These are phyloP conservation scores for Liparis tanakae DNA, from an alignment of 2,797 vertebrate genomes.

Conservation along the genomic window DNA sequence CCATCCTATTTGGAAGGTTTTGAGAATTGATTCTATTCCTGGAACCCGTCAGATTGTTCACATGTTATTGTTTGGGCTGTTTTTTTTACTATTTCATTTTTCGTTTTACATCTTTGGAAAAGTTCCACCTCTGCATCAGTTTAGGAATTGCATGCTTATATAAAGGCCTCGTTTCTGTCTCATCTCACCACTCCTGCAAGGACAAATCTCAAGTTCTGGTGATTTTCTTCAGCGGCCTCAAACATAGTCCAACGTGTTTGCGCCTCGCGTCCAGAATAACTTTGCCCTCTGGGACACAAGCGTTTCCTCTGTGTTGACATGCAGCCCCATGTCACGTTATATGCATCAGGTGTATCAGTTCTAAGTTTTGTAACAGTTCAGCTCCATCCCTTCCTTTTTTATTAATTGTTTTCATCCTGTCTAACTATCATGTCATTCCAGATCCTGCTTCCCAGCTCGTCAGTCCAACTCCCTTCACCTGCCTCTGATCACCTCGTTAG, in stretches of 20 bases:
- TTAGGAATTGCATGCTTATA: constrained; percentile 39
- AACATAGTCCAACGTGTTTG: constrained; percentile 11
- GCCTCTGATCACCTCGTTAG: too few relatives aligned
- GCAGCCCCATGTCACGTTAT: too few relatives aligned
- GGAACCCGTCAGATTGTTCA: constrained; percentile 31
- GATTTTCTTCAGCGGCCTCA: constrained; percentile 20
- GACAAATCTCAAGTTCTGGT: neutral
- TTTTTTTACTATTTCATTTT: neutral
- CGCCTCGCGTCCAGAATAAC: constrained; percentile 19
- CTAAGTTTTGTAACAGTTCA: too few relatives aligned
- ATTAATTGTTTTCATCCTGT: too few relatives aligned
- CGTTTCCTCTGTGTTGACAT: constrained; percentile 4
- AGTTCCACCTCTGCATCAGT: constrained; percentile 34
- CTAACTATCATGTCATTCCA: too few relatives aligned
- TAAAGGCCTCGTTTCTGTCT: constrained; percentile 45
- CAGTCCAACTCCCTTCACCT: too few relatives aligned
- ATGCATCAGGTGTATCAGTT: too few relatives aligned
- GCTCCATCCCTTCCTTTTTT: too few relatives aligned
- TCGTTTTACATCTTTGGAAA: constrained; percentile 35
- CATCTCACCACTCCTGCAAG: constrained; percentile 28
- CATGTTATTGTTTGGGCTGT: constrained; percentile 33
- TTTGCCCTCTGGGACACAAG: constrained; percentile 5
- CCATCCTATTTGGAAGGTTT: constrained; percentile 62
- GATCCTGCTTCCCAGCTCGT: too few relatives aligned
- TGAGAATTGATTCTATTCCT: constrained; percentile 66